Percentiles rank a stretch among this genome's conserved stretches.
phyloP scores from a whole-genome alignment of 2,113 vertebrate genomes.

The Dissostichus mawsoni region DNA sequence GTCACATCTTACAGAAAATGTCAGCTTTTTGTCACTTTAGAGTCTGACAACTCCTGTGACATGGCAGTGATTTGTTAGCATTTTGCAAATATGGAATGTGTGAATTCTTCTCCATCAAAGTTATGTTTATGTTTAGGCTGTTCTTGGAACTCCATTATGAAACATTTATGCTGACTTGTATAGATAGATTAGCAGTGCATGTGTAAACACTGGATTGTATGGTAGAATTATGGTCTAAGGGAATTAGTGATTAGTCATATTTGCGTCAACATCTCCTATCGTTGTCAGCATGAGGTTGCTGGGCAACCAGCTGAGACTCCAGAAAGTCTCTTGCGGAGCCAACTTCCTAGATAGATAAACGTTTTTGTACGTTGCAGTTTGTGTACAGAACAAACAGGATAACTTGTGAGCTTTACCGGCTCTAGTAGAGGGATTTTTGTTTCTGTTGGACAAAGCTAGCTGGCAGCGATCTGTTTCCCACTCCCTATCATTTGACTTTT shows the following conservation, averaged over 20 bases:
- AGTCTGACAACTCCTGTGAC: not conserved
- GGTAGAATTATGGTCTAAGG: not conserved
- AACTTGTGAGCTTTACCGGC: not conserved
- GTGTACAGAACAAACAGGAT: not conserved
- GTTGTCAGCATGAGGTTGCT: slow-evolving; percentile 6
- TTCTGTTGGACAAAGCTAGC: not conserved
- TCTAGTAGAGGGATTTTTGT: not conserved
- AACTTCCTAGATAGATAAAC: not conserved
- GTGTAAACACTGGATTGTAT: not conserved
- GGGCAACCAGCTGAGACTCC: slow-evolving; percentile 4
- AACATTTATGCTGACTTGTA: not conserved
- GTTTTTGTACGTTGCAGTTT: not conserved
- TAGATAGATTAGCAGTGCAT: not conserved
- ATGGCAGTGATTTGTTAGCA: too few relatives aligned
- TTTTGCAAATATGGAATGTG: not conserved
- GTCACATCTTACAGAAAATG: not conserved
- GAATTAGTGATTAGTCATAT: not conserved
- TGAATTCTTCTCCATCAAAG: not conserved
- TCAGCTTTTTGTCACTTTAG: not conserved
- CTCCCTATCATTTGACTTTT: not conserved
- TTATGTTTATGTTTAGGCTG: not conserved
- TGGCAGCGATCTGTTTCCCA: not conserved
- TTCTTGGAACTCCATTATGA: not conserved
- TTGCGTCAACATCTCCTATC: not conserved
- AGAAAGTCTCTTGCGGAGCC: not conserved